Base-by-base conservation (phyloP, 2,797 vertebrate species). In the Acipenser transmontanus region DNA sequence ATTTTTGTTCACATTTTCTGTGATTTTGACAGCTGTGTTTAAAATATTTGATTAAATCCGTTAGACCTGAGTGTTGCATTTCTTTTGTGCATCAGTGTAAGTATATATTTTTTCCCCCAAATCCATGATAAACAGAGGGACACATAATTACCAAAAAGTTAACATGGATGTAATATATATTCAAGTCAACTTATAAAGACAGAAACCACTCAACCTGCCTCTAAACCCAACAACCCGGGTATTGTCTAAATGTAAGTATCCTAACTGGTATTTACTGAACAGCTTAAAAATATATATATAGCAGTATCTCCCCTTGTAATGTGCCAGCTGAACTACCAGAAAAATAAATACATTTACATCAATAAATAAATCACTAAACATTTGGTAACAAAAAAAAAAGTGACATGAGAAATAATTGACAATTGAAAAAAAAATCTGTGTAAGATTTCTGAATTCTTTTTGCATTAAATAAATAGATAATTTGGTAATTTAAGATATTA, bases 201-300 rank as follows among this genome's bases (percentile, higher is more conserved):
- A 13, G 50, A 20, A 47, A 63, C 17, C 62, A 73, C 72, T 73
- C 63, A 68, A 66, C 69, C 70, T 60, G 73, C 47, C 10, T 64
- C n/a, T 63, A 70, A 71, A 57, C 63, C 56, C 66, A 70, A 71
- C 59, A 78, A 70, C 17, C 66, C 68, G 12, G 69, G 69, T 73
- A 59, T 77, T 68, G 81, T 73, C 72, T 78, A 81, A 74, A 73
- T 12, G 51, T 6, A 1, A n/a, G 65, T 80, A 84, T 71, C 69
- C 63, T 75, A 73, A 51, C 78, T 74, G 77, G n/a, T 87, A 87
- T 89, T 82, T 89, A 87, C 87, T 83, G 81, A 74, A 74, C 76
- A 80, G 80, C 71, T 69, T 87, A 87, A 85, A 88, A 88, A 84
- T 86, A 66, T 86, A 86, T 82, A 80, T 74, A 17, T 17, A 17